phyloP scores from a whole-genome alignment of 1,140 invertebrate genomes.

The Drosophila ananassae region DNA sequence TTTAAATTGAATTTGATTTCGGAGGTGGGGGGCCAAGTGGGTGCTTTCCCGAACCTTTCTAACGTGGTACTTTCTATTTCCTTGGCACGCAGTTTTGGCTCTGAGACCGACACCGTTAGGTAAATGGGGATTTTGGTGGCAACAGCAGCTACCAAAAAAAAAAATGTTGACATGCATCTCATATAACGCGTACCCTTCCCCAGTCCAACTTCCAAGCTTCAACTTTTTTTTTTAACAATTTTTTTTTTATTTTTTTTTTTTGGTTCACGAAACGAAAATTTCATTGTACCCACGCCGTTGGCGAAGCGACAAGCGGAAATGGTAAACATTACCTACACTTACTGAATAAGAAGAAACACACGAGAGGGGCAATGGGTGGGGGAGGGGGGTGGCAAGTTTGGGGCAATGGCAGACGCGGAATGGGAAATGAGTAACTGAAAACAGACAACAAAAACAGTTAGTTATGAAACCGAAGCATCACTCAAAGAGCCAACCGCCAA shows the following conservation, averaged over 20 bases:
- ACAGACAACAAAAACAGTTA: constrained; percentile 62
- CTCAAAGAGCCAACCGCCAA: constrained; percentile 69
- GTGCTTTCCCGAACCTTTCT: constrained; percentile 11
- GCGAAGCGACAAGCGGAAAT: constrained; percentile 77
- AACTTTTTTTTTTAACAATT: constrained; percentile 31
- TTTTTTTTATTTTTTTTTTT: constrained; percentile 60
- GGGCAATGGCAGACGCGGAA: constrained; percentile 35
- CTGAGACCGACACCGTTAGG: constrained; percentile 60
- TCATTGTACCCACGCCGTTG: constrained; percentile 74
- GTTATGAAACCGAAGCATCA: constrained; percentile 81
- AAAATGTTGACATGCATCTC: constrained; percentile 75
- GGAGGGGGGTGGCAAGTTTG: neutral
- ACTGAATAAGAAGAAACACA: constrained; percentile 50
- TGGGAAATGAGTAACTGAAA: constrained; percentile 48
- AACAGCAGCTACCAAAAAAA: constrained; percentile 38
- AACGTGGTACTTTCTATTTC: constrained; percentile 58
- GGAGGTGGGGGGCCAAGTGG: too few relatives aligned
- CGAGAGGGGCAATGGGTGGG: neutral
- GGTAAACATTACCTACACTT: constrained; percentile 81
- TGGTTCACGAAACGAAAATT: constrained; percentile 61
- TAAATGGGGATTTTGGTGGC: constrained; percentile 69
- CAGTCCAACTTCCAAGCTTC: neutral
- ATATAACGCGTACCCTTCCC: constrained; percentile 67
- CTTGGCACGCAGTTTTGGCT: constrained; percentile 50
- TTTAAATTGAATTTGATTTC: neutral